Evolutionary conservation across 2,113 vertebrate genomes (phyloP), one percentile per base, ranked within the genome.

Genomic region (Epinephelus moara): DNA sequence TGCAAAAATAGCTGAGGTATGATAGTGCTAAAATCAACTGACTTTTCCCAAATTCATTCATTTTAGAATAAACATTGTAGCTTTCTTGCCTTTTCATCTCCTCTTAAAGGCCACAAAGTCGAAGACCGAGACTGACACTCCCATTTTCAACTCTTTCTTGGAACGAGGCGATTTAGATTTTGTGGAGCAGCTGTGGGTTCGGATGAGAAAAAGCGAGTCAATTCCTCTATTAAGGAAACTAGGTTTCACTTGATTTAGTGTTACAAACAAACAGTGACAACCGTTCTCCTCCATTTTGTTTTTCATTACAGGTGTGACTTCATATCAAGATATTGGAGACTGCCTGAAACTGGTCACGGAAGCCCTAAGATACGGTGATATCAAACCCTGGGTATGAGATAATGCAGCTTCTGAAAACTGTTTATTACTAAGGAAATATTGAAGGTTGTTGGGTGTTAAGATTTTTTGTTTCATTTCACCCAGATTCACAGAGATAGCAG

Each of bases 401-500:
- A 25, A 75, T 49, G 21, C 15, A 2, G 15, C 45, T 8, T 42
- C 27, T 45, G 17, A 62, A 62, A 79, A 61, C 2, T 30, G 27
- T 37, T 68, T 1, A 47, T 50, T 3, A 11, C 50, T 18, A n/a
- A 59, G 3, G 64, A 30, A 68, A 69, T 2, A 23, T 8, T 67
- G 6, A 13, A 6, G 1, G 7, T 64, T 47, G 3, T 42, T 52
- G 18, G 37, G 23, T 53, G 15, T 50, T 2, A 14, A 8, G 11
- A 5, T 11, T 49, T 13, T 2, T 81, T 40, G 1, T 69, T 55
- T 78, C 3, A 11, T 30, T 75, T 74, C 27, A 49, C 37, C 27
- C 63, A 99, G 98, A 96, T 99, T 80, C 98, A 99, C 74, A 96
- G 96, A 78, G 97, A 97, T 81, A 99, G 97, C 76, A 97, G 80